phyloP scores from a whole-genome alignment of 2,797 vertebrate genomes.

The Arctocebus calabarensis region DNA sequence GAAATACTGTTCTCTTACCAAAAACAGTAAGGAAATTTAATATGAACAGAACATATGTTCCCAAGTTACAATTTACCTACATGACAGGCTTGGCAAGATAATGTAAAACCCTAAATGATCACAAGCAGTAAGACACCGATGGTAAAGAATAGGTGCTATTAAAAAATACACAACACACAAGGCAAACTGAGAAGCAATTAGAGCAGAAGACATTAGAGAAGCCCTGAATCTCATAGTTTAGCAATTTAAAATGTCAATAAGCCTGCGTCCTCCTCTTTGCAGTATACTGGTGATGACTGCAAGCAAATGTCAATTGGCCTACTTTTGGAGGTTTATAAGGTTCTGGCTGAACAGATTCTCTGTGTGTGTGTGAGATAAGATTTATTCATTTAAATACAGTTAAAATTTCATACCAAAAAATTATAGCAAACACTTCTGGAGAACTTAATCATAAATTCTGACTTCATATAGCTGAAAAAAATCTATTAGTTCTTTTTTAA shows the following conservation, averaged over 20 bases:
- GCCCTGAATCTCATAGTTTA: conserved; percentile 60
- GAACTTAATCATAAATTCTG: conserved; percentile 61
- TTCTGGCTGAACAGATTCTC: background rate
- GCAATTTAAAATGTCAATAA: conserved; percentile 77
- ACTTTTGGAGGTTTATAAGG: conserved; percentile 53
- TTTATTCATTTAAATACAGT: conserved; percentile 57
- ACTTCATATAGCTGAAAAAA: conserved; percentile 70
- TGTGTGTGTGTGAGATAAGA: background rate
- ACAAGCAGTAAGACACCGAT: background rate
- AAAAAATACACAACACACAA: background rate
- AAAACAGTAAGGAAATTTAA: background rate
- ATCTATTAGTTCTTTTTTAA: conserved; percentile 58
- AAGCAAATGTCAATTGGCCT: conserved; percentile 75
- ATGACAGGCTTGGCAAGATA: conserved; percentile 43
- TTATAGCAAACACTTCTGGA: conserved; percentile 57
- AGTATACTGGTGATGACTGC: conserved; percentile 54
- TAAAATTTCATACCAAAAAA: conserved; percentile 66
- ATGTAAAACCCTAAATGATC: conserved; percentile 10
- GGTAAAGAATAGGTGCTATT: background rate
- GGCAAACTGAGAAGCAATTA: conserved; percentile 54
- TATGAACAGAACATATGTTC: background rate
- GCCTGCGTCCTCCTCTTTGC: conserved; percentile 52
- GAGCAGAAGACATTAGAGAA: conserved; percentile 73
- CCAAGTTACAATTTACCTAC: background rate
- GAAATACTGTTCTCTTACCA: background rate